Conservation (phyloP, 2,888 invertebrate genomes). For the Bombyx huttoni region DNA sequence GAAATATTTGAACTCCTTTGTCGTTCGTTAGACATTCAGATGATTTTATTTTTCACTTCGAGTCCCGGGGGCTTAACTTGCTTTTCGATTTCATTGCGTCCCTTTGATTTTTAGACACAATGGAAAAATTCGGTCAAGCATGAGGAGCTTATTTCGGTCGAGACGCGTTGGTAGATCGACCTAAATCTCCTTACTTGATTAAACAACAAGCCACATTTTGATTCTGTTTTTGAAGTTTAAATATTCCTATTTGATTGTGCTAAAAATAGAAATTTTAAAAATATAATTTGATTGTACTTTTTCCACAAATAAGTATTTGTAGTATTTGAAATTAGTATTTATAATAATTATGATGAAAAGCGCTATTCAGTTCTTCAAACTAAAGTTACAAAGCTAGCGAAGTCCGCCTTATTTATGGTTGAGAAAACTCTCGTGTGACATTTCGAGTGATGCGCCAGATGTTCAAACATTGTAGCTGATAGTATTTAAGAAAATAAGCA, state of each 20-base stretch:
- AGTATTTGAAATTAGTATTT: no score
- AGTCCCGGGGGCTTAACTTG: background rate
- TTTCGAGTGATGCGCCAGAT: no score
- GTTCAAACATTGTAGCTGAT: no score
- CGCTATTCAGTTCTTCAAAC: no score
- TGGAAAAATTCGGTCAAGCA: slow-evolving; percentile 16
- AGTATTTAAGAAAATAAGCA: no score
- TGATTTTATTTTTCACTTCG: slow-evolving; percentile 1
- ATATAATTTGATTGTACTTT: no score
- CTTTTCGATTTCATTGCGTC: slow-evolving; percentile 9
- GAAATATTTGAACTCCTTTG: background rate
- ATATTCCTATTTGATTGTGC: background rate
- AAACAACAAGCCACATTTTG: slow-evolving; percentile 3
- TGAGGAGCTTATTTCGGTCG: slow-evolving; percentile 10
- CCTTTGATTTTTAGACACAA: slow-evolving; percentile 13
- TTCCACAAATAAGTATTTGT: no score
- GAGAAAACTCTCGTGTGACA: no score
- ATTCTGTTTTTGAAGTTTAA: background rate
- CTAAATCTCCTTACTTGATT: slow-evolving; percentile 17
- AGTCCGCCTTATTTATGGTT: no score
- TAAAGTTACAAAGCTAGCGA: no score
- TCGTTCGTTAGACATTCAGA: background rate
- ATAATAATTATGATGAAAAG: no score
- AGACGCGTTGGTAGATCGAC: slow-evolving; percentile 8
- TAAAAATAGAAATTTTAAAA: no score